phyloP scores from a whole-genome alignment of 2,113 vertebrate genomes.

The Guaruba guarouba region DNA sequence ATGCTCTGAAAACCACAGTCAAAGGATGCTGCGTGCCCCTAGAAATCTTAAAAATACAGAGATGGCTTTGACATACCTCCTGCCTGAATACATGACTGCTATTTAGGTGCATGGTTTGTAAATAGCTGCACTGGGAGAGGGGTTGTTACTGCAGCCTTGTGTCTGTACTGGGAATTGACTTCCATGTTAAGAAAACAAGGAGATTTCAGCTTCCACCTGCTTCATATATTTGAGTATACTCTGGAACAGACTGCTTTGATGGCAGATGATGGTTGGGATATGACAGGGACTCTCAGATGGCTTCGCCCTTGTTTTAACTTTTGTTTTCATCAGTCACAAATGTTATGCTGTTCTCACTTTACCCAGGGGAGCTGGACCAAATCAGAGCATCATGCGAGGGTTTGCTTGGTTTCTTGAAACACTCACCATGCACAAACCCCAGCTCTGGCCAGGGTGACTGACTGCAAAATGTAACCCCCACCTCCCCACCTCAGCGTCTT shows the following conservation, averaged over 20 bases:
- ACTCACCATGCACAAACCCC: not conserved
- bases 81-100: not conserved
- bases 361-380: not conserved
- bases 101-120: not conserved
- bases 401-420: not conserved
- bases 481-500: not conserved
- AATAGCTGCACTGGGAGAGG: not conserved
- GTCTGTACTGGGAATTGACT: not conserved
- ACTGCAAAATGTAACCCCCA: too few relatives aligned
- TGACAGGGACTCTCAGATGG: not conserved
- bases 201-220: not conserved
- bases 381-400: fast-evolving
- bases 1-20: fast-evolving
- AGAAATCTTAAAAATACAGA: not conserved
- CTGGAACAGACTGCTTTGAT: not conserved
- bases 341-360: fast-evolving
- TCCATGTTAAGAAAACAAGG: not conserved
- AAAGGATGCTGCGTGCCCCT: fast-evolving
- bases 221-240: not conserved
- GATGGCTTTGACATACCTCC: not conserved
- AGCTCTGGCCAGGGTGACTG: not conserved
- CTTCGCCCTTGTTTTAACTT: not conserved
- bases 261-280: not conserved
- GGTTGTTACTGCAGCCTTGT: not conserved
- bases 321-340: not conserved